A percentile compares a stretch with the other conserved stretches of the same genome.
These are phyloP conservation scores for Empis stercorea DNA, from an alignment of 2,888 invertebrate genomes.

Conservation along the genomic window DNA sequence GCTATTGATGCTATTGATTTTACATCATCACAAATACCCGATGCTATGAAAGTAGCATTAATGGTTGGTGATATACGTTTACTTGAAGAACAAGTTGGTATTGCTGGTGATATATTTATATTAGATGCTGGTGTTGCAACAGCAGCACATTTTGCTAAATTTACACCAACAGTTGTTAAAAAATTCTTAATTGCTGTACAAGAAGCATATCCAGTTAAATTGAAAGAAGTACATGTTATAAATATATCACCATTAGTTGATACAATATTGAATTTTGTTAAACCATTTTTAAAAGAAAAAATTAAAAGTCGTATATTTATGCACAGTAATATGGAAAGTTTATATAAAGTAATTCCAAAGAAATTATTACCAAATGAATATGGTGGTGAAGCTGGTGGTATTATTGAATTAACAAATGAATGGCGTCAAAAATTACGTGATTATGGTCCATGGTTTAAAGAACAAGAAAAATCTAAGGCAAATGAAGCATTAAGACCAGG, in stretches of 20 bases:
- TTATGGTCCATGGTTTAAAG: constrained; percentile 68
- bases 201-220: constrained; percentile 78
- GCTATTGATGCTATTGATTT: constrained; percentile 52
- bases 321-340: constrained; percentile 58
- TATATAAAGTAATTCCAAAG: constrained; percentile 66
- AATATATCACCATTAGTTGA: constrained; percentile 74
- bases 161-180: constrained; percentile 68
- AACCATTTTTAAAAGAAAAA: constrained; percentile 79
- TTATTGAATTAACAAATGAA: constrained; percentile 56
- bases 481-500: constrained; percentile 71
- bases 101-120: constrained; percentile 73
- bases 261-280: constrained; percentile 72
- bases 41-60: constrained; percentile 67
- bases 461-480: constrained; percentile 63
- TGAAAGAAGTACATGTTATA: constrained; percentile 76
- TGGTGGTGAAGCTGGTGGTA: constrained; percentile 64
- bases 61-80: constrained; percentile 77
- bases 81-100: constrained; percentile 62
- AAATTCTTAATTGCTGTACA: constrained; percentile 77
- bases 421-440: constrained; percentile 70
- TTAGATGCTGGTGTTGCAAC: constrained; percentile 68
- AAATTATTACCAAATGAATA: constrained; percentile 72
- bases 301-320: constrained; percentile 70
- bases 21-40: constrained; percentile 56
- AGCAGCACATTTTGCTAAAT: constrained; percentile 69